Base-by-base conservation (phyloP, 2,797 vertebrate genomes). In the Ceryle rudis region DNA sequence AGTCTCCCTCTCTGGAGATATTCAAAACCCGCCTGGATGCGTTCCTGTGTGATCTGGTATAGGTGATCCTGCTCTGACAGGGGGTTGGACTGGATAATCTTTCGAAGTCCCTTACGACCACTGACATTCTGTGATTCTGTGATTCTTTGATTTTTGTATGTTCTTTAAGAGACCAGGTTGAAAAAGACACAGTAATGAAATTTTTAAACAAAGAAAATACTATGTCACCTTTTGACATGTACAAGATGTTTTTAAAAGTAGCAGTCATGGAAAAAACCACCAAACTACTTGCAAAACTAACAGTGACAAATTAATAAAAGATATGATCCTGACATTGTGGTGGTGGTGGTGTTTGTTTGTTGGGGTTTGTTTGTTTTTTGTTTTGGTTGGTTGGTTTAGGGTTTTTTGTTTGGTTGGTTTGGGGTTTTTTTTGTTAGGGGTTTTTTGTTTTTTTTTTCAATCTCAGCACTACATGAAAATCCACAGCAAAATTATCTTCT, bases 231-330 rank as follows among this genome's bases (percentile, higher is more conserved):
- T 60, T 29, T 64, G 33, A 77, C 5, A 31, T 7, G 8, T 46
- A 44, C 22, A 78, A 89, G 21, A 17, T 18, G 3, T 17, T 95
- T 74, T 85, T 35, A 80, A 86, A 90, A 75, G 29, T 14, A 82
- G 10, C 5, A 64, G 35, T 71, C 14, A 28, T 0, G 5, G 9
- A 2, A 37, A 66, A 35, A 54, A 9, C 1, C n/a, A 58, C 3
- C 23, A 6, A 71, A 46, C 9, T 57, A 11, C 23, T 49, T 55
- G 29, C 16, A 86, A 87, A 87, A 52, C 2, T 4, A 81, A 41
- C 17, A 79, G 18, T 29, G 6, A 2, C 14, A 81, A 75, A 75
- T 55, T 66, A 87, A 51, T 66, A 60, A 78, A 80, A 54, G 2
- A 23, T 9, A 60, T 14, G 5, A 41, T 41, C 41, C 41, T 41